Evolutionary conservation across 2,888 invertebrate species (phyloP).

Genomic region (Drosophila macrospina): DNA sequence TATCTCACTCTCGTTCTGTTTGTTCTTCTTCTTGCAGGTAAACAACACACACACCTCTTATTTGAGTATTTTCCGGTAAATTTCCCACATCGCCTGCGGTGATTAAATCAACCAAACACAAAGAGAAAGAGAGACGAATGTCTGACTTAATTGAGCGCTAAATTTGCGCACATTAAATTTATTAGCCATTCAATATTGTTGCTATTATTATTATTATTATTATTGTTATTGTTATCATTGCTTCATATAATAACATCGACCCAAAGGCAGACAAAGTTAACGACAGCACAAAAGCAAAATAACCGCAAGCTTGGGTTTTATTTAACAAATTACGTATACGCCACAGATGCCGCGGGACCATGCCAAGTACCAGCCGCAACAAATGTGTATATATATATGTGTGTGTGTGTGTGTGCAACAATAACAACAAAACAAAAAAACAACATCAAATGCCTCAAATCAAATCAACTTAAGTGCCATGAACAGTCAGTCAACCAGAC

Average conservation of each 20-base stretch:
- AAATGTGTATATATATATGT: neutral
- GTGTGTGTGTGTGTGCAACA: conserved; percentile 18
- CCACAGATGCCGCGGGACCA: conserved; percentile 45
- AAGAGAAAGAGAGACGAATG: conserved; percentile 11
- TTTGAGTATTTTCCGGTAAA: conserved; percentile 31
- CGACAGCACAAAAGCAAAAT: conserved; percentile 59
- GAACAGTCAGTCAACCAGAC: conserved; percentile 60
- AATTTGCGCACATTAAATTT: conserved; percentile 70
- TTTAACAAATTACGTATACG: conserved; percentile 74
- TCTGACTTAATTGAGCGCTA: conserved; percentile 65
- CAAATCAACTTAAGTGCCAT: conserved; percentile 67
- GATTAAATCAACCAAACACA: conserved; percentile 53
- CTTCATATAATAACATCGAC: conserved; percentile 40
- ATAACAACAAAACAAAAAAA: conserved; percentile 33
- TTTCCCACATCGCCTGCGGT: conserved; percentile 19
- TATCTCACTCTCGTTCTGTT: neutral
- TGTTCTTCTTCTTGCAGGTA: conserved; percentile 44
- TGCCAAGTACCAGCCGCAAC: conserved; percentile 25
- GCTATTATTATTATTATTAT: conserved; percentile 58
- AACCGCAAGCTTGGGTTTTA: conserved; percentile 78
- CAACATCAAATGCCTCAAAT: conserved; percentile 48
- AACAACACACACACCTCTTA: conserved; percentile 18
- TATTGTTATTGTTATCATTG: conserved; percentile 50
- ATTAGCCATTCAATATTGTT: conserved; percentile 65
- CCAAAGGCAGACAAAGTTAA: conserved; percentile 61